phyloP scores from a whole-genome alignment of 2,113 vertebrate species.

The Hystrix brachyura region DNA sequence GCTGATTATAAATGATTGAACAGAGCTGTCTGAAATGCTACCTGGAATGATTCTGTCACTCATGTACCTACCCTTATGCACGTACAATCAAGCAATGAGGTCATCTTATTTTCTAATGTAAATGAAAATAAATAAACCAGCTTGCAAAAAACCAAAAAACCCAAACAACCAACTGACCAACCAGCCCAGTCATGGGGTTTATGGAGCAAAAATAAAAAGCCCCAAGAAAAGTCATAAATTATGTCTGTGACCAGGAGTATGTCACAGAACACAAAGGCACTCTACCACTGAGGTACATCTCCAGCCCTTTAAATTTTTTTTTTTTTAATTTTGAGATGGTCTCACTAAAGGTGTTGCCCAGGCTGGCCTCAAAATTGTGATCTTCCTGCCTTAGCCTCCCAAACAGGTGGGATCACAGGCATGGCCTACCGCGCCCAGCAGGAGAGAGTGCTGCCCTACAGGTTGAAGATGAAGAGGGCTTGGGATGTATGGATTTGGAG shows the following conservation, averaged over 20 bases:
- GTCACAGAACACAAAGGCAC: not conserved
- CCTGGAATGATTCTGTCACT: not conserved
- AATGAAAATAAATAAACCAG: conserved; percentile 62
- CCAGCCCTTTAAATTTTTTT: not conserved
- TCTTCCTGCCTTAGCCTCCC: not conserved
- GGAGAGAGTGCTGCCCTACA: not conserved
- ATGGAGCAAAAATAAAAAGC: conserved; percentile 4
- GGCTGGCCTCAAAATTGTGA: not conserved
- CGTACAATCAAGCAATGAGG: not conserved
- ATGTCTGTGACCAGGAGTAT: not conserved
- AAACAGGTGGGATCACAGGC: not conserved
- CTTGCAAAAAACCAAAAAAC: not conserved
- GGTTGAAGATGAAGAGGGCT: not conserved
- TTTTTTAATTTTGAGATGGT: not conserved
- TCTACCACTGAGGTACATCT: not conserved
- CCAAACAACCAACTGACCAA: not conserved
- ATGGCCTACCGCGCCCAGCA: not conserved
- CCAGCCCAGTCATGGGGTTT: not conserved
- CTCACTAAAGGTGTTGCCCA: not conserved
- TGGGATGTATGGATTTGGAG: not conserved
- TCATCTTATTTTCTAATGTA: conserved; percentile 29
- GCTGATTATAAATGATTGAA: not conserved
- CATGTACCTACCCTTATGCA: not conserved
- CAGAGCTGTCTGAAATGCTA: not conserved
- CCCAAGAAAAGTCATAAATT: not conserved